Evolutionary conservation across 1,140 invertebrate genomes (phyloP), one percentile per base, ranked within the genome.

Genomic region (Drosophila willistoni): DNA sequence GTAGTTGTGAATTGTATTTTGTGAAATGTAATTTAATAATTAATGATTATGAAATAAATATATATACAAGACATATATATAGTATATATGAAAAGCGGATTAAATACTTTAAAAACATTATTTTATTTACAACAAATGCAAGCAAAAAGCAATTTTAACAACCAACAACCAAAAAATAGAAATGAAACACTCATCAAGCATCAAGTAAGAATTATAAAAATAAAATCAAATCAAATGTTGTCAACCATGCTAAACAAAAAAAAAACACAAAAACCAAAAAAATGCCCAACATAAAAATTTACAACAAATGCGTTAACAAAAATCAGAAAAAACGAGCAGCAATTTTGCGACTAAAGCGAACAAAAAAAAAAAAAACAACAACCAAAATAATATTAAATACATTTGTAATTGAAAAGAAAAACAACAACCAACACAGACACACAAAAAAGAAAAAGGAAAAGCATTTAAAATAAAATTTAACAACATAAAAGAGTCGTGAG

Each of bases 1-100:
- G 83, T 91, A 91, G 90, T 91, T 91, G 90, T 91, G 90, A 91
- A 90, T 89, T 91, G 90, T 91, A 91, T 91, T 91, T 91, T 91
- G 90, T 91, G 90, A 91, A 90, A 90, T 79, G 83, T 87, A 89
- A 87, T 87, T 86, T 87, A 87, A 86, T 82, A 82, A 79, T 39
- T 79, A 70, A 68, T 39, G 39, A 85, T 80, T 68, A 83, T 67
- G 68, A 62, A 72, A 42, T 80, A 85, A 81, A 84, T 83, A 83
- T 87, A 87, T 89, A 87, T 80, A 89, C 83, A 87, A 79, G 81
- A 71, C 82, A 85, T 86, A 85, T 81, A 78, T 71, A 73, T 69
- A 82, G 14, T 80, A n/a, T 12, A 61, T 12, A 41, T 22, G 14
- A 41, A 62, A 17, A 39, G 34, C 36, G 56, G 85, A 67, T 62